A percentile compares a stretch with the other conserved stretches of the same genome.
Evolutionary conservation across 1,140 invertebrate genomes (phyloP).

Genomic region (Eumaeus atala): DNA sequence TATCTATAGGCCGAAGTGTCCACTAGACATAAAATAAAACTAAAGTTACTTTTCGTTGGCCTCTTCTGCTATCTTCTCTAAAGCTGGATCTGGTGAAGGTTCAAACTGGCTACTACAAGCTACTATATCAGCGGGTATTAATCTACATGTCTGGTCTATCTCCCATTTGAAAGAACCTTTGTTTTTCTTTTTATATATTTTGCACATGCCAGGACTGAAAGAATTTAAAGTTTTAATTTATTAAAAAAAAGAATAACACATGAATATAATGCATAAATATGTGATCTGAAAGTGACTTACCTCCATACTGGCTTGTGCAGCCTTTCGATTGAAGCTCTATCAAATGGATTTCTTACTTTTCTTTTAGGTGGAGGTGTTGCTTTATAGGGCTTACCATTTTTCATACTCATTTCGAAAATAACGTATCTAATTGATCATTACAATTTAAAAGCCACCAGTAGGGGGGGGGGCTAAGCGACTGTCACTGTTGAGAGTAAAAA

Average conservation of each 20-base stretch:
- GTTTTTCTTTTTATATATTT: constrained; percentile 63
- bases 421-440: constrained; percentile 8
- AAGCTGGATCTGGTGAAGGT: constrained; percentile 61
- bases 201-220: constrained; percentile 70
- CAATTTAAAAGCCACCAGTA: background rate
- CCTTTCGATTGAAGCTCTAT: constrained; percentile 63
- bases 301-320: constrained; percentile 70
- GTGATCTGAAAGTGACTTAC: constrained; percentile 31
- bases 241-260: constrained; percentile 15
- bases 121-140: constrained; percentile 65
- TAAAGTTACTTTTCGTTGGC: constrained; percentile 59
- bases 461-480: too few relatives aligned
- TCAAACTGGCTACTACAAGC: constrained; percentile 70
- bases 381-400: constrained; percentile 51
- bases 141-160: constrained; percentile 62
- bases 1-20: too few relatives aligned
- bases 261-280: constrained; percentile 6
- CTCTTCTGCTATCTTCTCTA: constrained; percentile 68
- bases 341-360: constrained; percentile 69
- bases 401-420: constrained; percentile 46
- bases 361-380: constrained; percentile 57
- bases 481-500: too few relatives aligned
- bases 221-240: constrained; percentile 14
- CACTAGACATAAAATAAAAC: too few relatives aligned
- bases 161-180: constrained; percentile 64